Conservation (phyloP, 2,888 invertebrate species). For the Chouioia cunea region DNA sequence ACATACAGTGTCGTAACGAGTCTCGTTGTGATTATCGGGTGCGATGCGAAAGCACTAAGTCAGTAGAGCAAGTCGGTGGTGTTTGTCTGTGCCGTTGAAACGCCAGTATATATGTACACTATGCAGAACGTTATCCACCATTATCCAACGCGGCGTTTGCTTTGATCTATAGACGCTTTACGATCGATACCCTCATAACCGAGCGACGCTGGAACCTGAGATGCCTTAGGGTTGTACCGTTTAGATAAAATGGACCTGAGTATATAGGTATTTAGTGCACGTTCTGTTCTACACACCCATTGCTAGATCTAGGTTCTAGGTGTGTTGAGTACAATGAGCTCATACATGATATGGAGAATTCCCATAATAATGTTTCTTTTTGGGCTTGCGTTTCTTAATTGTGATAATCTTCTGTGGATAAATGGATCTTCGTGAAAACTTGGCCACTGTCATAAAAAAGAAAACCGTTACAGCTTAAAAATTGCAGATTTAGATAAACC, state of each 20-base stretch:
- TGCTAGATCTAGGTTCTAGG: background rate
- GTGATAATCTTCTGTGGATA: too few relatives aligned
- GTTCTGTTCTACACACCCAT: constrained; percentile 1
- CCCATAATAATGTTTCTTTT: too few relatives aligned
- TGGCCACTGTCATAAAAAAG: too few relatives aligned
- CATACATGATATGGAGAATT: too few relatives aligned
- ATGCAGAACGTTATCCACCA: constrained; percentile 47
- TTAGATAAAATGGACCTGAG: background rate
- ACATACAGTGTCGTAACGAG: background rate
- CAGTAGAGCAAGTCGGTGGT: constrained; percentile 55
- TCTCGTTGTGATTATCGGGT: constrained; percentile 1
- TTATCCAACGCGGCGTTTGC: constrained; percentile 55
- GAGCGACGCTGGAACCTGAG: constrained; percentile 10
- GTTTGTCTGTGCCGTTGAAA: constrained; percentile 50
- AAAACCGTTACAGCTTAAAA: too few relatives aligned
- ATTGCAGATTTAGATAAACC: too few relatives aligned
- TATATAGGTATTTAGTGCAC: constrained; percentile 17
- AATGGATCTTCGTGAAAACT: too few relatives aligned
- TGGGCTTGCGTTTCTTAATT: too few relatives aligned
- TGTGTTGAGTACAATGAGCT: background rate
- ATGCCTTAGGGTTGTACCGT: constrained; percentile 17
- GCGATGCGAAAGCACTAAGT: constrained; percentile 51
- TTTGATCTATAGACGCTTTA: constrained; percentile 55
- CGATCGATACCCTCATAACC: constrained; percentile 37
- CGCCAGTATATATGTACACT: constrained; percentile 43